Evolutionary conservation across 2,888 invertebrate species (phyloP).

Genomic region (Drosophila melanosoma): DNA sequence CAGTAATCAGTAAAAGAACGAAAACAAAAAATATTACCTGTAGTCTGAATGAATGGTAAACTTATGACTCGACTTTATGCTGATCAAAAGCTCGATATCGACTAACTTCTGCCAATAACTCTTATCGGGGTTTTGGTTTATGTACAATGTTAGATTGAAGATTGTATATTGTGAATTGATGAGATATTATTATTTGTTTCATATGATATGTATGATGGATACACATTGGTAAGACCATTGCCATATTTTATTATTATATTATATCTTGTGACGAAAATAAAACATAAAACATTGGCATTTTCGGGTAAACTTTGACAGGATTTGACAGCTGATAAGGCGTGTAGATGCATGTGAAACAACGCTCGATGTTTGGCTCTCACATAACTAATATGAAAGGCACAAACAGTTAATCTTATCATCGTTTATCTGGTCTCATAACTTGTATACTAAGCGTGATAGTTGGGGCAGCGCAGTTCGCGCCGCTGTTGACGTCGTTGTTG

Average conservation of each 20-base stretch:
- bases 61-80: slow-evolving; percentile 17
- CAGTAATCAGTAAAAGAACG: slow-evolving; percentile 11
- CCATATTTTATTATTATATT: not conserved
- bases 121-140: not conserved
- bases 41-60: not conserved
- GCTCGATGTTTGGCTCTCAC: not conserved
- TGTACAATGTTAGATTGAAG: not conserved
- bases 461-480: slow-evolving; percentile 10
- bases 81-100: not conserved
- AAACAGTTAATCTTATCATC: slow-evolving; percentile 51
- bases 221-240: not conserved
- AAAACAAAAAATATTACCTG: not conserved
- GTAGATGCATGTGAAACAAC: slow-evolving; percentile 3
- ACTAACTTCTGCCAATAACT: not conserved
- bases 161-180: not conserved
- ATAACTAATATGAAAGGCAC: slow-evolving; percentile 10
- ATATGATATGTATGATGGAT: not conserved
- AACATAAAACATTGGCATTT: not conserved
- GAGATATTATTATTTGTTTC: not conserved
- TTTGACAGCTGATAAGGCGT: slow-evolving; percentile 13
- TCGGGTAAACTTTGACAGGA: not conserved
- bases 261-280: not conserved
- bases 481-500: slow-evolving; percentile 27
- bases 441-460: slow-evolving; percentile 38
- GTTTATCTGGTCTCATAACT: slow-evolving; percentile 39